Conservation (phyloP, 1,140 invertebrate genomes). For the Scylla paramamosain region DNA sequence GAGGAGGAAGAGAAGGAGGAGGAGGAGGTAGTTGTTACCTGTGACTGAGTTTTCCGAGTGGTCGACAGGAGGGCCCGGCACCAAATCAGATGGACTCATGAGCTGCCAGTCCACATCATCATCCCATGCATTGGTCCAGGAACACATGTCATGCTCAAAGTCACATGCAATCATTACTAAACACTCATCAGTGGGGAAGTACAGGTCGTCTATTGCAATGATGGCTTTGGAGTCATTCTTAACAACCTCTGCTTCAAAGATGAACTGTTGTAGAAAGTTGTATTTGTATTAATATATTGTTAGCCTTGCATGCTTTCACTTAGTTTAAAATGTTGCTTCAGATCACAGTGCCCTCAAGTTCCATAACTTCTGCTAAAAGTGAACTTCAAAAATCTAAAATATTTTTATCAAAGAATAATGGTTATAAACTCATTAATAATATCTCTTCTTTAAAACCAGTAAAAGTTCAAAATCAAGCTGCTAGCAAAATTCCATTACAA, state of each 20-base stretch:
- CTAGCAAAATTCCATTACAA: too few relatives aligned
- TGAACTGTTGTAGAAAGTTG: constrained; percentile 43
- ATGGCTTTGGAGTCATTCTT: constrained; percentile 40
- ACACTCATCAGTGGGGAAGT: constrained; percentile 54
- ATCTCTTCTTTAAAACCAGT: too few relatives aligned
- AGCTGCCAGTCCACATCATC: constrained; percentile 62
- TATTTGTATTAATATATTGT: not conserved
- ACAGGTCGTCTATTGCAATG: constrained; percentile 72
- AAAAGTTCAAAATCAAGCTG: too few relatives aligned
- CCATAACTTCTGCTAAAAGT: too few relatives aligned
- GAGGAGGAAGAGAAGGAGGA: not conserved
- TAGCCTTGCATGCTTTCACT: not conserved
- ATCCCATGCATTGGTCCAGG: constrained; percentile 45
- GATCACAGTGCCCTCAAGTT: too few relatives aligned
- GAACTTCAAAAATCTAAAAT: too few relatives aligned
- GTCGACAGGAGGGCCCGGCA: constrained; percentile 60
- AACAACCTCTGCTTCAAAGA: constrained; percentile 58
- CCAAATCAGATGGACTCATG: constrained; percentile 46
- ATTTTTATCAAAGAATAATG: too few relatives aligned
- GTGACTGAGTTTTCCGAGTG: not conserved
- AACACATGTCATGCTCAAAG: constrained; percentile 74
- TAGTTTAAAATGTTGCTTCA: not conserved
- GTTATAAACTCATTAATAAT: too few relatives aligned
- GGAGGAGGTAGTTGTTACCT: not conserved
- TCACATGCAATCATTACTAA: not conserved